Percentiles rank a stretch among this genome's conserved stretches.
These are phyloP conservation scores for Stenurella melanura DNA, from an alignment of 2,888 invertebrate genomes.

Conservation along the genomic window DNA sequence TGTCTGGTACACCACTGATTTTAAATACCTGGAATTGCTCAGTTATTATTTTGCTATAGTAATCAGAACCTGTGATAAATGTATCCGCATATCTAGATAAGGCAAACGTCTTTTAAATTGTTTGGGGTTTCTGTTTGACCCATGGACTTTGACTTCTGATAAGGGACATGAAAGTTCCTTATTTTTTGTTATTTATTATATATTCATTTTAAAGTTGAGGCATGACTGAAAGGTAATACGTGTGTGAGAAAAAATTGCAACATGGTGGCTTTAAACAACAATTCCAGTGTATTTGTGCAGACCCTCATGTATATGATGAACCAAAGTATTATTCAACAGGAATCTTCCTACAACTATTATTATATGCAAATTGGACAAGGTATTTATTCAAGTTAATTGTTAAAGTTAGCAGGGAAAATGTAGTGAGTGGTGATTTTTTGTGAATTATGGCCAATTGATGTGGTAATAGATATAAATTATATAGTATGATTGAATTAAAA, in stretches of 20 bases:
- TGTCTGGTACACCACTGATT: not conserved
- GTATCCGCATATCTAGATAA: constrained; percentile 22
- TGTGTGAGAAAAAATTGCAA: constrained; percentile 24
- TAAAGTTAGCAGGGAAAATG: not conserved
- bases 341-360: constrained; percentile 70
- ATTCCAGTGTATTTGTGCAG: constrained; percentile 65
- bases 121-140: constrained; percentile 56
- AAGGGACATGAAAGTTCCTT: constrained; percentile 53
- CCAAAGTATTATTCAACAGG: constrained; percentile 66
- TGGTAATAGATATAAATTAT: not conserved
- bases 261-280: constrained; percentile 62
- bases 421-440: not conserved
- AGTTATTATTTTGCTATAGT: not conserved
- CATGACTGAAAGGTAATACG: constrained; percentile 3
- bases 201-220: constrained; percentile 31
- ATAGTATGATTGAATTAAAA: no score
- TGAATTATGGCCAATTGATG: not conserved
- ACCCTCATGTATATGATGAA: constrained; percentile 68
- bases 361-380: constrained; percentile 71
- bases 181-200: constrained; percentile 47
- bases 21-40: constrained; percentile 8
- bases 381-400: constrained; percentile 52
- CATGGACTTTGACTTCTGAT: constrained; percentile 62
- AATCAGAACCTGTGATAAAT: constrained; percentile 31
- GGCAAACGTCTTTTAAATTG: constrained; percentile 41